Conservation (phyloP, 1,140 invertebrate species). For the Drosophila hydei region DNA sequence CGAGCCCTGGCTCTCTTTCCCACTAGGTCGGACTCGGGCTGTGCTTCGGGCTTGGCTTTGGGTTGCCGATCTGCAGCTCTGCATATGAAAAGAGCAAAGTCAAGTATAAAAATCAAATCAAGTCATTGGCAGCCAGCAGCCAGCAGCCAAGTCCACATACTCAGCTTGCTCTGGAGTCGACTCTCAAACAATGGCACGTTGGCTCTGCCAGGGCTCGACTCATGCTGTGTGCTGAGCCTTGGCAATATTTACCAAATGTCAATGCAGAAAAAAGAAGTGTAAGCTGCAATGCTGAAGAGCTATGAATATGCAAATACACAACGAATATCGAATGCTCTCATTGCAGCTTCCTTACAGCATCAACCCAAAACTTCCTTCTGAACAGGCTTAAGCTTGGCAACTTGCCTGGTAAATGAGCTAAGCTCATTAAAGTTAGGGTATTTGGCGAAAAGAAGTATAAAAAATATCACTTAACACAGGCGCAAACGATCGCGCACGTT, state of each 20-base stretch:
- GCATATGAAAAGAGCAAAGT: slow-evolving; percentile 53
- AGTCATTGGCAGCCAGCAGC: slow-evolving; percentile 67
- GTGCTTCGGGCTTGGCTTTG: background rate
- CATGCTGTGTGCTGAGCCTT: slow-evolving; percentile 48
- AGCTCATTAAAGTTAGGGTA: slow-evolving; percentile 36
- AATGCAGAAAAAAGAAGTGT: slow-evolving; percentile 67
- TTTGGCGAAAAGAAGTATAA: slow-evolving; percentile 28
- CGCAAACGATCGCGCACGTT: slow-evolving; percentile 81
- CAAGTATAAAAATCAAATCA: slow-evolving; percentile 74
- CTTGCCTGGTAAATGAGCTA: too few species aligned
- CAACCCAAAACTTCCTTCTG: too few species aligned
- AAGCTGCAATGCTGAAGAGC: slow-evolving; percentile 60
- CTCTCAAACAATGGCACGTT: slow-evolving; percentile 44
- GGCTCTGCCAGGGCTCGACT: slow-evolving; percentile 2
- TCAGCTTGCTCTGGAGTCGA: slow-evolving; percentile 11
- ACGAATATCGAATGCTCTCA: slow-evolving; percentile 51
- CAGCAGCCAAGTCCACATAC: slow-evolving; percentile 36
- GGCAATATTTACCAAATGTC: slow-evolving; percentile 81
- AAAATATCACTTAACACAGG: slow-evolving; percentile 78
- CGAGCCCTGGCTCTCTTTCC: slow-evolving; percentile 17
- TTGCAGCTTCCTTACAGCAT: too few species aligned
- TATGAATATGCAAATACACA: slow-evolving; percentile 40
- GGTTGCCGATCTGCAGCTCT: slow-evolving; percentile 27
- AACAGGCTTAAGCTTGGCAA: too few species aligned
- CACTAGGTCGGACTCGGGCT: too few species aligned